These are phyloP conservation scores for Sylvia borin DNA, from an alignment of 2,797 vertebrate genomes.

Conservation along the genomic window DNA sequence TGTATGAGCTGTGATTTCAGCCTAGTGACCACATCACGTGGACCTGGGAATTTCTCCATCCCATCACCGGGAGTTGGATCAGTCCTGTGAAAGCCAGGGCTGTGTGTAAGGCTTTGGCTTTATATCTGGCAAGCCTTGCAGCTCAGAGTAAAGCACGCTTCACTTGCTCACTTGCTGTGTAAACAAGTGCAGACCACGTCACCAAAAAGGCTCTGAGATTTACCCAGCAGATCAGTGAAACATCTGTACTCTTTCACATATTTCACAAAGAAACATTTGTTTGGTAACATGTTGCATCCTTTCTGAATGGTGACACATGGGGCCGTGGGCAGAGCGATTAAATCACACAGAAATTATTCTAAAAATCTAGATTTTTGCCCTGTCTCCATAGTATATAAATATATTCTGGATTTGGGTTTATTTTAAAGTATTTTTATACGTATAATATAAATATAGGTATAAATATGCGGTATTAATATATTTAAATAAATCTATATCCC, in stretches of 20 bases:
- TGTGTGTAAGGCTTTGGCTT: background rate
- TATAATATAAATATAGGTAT: background rate
- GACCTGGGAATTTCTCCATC: background rate
- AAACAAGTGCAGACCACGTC: slow-evolving; percentile 11
- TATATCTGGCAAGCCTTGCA: background rate
- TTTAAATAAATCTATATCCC: background rate
- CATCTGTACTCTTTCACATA: slow-evolving; percentile 32
- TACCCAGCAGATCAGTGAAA: slow-evolving; percentile 16
- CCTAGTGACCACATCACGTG: background rate
- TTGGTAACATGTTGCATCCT: background rate
- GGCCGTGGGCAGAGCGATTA: background rate
- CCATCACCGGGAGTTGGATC: background rate
- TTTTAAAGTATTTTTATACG: background rate
- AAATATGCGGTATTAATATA: background rate
- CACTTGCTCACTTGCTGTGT: background rate
- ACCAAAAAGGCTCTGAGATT: slow-evolving; percentile 28
- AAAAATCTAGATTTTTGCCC: background rate
- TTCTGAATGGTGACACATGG: background rate
- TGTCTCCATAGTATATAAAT: background rate
- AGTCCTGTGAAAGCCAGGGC: background rate
- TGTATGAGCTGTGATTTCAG: background rate
- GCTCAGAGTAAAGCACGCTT: background rate
- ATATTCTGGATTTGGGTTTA: background rate
- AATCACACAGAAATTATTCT: background rate
- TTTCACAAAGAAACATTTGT: slow-evolving; percentile 45